These are phyloP conservation scores for Macropus fuliginosus DNA, from an alignment of 2,797 vertebrate genomes.

Conservation along the genomic window DNA sequence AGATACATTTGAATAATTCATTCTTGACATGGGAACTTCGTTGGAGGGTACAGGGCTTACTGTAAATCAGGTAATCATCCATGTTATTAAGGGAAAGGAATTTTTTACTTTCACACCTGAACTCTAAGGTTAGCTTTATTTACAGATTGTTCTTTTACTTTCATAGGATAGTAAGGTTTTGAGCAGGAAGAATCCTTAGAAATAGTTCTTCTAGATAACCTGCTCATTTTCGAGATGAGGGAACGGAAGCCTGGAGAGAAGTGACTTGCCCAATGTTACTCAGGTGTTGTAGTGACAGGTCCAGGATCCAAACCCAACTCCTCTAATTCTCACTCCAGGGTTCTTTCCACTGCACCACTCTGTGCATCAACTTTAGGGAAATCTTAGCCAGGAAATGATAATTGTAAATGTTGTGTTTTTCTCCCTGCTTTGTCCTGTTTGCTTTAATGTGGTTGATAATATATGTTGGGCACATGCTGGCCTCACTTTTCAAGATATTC, in stretches of 20 bases:
- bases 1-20: background rate
- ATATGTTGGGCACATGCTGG: conserved; percentile 6
- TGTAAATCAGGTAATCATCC: background rate
- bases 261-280: background rate
- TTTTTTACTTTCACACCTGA: background rate
- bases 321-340: background rate
- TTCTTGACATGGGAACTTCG: background rate
- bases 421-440: background rate
- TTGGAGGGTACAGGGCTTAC: background rate
- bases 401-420: background rate
- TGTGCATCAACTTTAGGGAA: background rate
- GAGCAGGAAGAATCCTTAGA: background rate
- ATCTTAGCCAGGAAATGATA: conserved; percentile 38
- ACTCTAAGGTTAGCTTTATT: background rate
- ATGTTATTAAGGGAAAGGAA: background rate
- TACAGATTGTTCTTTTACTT: background rate
- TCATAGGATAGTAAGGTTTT: background rate
- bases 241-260: background rate
- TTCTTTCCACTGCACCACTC: background rate
- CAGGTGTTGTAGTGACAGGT: background rate
- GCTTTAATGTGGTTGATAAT: conserved; percentile 35
- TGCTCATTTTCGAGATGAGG: background rate
- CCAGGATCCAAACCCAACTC: background rate
- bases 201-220: background rate
- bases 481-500: conserved; percentile 48